Evolutionary conservation across 2,888 invertebrate genomes (phyloP), one percentile per base, ranked within the genome.

Genomic region (Lithosia quadra): DNA sequence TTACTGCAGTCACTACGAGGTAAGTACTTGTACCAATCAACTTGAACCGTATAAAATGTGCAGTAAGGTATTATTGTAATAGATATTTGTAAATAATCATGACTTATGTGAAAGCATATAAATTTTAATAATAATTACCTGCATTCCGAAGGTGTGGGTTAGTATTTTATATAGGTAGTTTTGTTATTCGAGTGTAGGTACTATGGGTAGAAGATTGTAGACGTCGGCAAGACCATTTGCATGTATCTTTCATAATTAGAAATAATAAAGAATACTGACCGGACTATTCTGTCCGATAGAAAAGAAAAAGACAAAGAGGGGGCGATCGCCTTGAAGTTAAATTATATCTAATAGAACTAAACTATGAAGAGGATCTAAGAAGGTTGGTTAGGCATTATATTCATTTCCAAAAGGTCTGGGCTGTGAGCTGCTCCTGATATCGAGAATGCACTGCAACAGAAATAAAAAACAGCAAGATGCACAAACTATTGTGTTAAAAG

Each of bases 361-460:
- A 74, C 71, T 56, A 76, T 72, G 74, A 72, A 75, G 70, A 73
- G 69, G 74, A 79, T 73, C 69, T 72, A 72, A 75, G 73, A 80
- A 79, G 79, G 68, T 63, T 68, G 73, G 15, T 84, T 88, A 80
- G 86, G 86, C 80, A 86, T 84, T 82, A 91, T 85, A 90, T 85
- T 91, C 82, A 86, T 86, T 79, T 88, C 90, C 89, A 82, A 86
- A 84, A 86, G 86, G 73, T 85, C 88, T 86, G 89, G 87, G 86
- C 86, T 90, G 88, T 81, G 90, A 86, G 84, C 91, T 84, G 91
- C 92, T 88, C 86, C 92, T 86, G 91, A 86, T 88, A 90, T 88
- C 83, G 88, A 88, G 86, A 89, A 89, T 85, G 89, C 88, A 85
- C 94, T 95, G 94, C 93, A 95, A 95, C 94, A 95, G 88, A 94